These are phyloP conservation scores for Poeciliopsis gracilis DNA, from an alignment of 2,797 vertebrate species.

Conservation along the genomic window DNA sequence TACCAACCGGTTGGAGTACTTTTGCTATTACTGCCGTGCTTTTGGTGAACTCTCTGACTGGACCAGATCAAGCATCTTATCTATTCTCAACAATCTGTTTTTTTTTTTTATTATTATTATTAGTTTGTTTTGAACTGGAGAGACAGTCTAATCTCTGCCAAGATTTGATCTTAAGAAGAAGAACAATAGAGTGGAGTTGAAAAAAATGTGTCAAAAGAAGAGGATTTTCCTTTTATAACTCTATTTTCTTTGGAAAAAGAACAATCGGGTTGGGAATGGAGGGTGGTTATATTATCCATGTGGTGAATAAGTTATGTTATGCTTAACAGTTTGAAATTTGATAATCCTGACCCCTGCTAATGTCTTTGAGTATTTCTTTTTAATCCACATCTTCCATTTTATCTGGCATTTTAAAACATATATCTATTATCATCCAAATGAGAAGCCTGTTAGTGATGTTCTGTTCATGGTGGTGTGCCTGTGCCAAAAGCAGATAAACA, in stretches of 20 bases:
- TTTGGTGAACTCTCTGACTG: conserved; percentile 41
- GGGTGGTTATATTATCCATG: conserved; percentile 68
- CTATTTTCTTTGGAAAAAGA: conserved; percentile 72
- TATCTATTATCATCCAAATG: conserved; percentile 77
- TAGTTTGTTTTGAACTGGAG: conserved; percentile 1
- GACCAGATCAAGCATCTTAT: conserved; percentile 28
- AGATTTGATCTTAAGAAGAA: conserved; percentile 66
- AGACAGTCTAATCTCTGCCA: not conserved
- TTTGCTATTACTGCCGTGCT: conserved; percentile 61
- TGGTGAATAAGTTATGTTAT: conserved; percentile 74
- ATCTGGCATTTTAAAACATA: conserved; percentile 76
- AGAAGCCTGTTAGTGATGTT: conserved; percentile 75
- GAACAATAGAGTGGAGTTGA: conserved; percentile 53
- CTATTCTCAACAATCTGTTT: conserved; percentile 21
- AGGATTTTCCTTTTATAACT: conserved; percentile 70
- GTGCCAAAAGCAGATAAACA: conserved; percentile 73
- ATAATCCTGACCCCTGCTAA: conserved; percentile 70
- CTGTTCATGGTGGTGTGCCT: conserved; percentile 77
- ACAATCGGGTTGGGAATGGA: conserved; percentile 41
- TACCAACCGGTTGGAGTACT: conserved; percentile 24
- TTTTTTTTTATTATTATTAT: not conserved
- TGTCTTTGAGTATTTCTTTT: conserved; percentile 78
- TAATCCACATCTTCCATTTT: conserved; percentile 72
- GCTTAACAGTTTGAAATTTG: conserved; percentile 77
- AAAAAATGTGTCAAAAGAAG: conserved; percentile 43